Evolutionary conservation across 2,888 invertebrate genomes (phyloP).

Genomic region (Meliscaeva auricollis): DNA sequence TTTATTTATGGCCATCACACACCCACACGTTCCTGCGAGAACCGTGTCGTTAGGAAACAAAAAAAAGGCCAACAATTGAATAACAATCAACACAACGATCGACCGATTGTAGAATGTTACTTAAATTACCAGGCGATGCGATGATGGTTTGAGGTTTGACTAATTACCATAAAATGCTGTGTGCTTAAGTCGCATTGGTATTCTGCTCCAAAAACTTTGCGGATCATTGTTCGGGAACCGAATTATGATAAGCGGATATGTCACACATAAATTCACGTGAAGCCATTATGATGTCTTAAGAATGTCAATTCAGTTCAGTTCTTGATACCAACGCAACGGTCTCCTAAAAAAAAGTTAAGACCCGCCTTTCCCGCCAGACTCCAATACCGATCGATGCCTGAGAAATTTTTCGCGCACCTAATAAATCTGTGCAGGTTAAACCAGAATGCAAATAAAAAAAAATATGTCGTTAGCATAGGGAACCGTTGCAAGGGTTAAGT

Average conservation of each 20-base stretch:
- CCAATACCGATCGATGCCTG: conserved; percentile 64
- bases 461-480: conserved; percentile 3
- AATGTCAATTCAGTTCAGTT: conserved; percentile 66
- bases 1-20: conserved; percentile 72
- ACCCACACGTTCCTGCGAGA: conserved; percentile 56
- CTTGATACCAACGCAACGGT: conserved; percentile 33
- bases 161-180: conserved; percentile 67
- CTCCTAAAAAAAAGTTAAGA: conserved; percentile 22
- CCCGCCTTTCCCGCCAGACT: conserved; percentile 20
- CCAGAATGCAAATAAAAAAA: conserved; percentile 10
- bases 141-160: conserved; percentile 1
- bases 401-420: conserved; percentile 66
- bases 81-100: conserved; percentile 57
- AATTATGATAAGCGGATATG: conserved; percentile 76
- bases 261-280: conserved; percentile 71
- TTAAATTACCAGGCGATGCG: conserved; percentile 57
- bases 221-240: conserved; percentile 63
- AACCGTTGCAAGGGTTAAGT: conserved; percentile 62
- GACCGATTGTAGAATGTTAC: conserved; percentile 51
- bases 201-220: conserved; percentile 67
- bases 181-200: conserved; percentile 58
- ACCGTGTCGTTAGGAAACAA: conserved; percentile 66
- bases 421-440: conserved; percentile 67
- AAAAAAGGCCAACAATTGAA: conserved; percentile 69
- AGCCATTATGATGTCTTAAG: conserved; percentile 58